phyloP scores from a whole-genome alignment of 2,797 vertebrate species.

The Sebastiscus albofasciatus region DNA sequence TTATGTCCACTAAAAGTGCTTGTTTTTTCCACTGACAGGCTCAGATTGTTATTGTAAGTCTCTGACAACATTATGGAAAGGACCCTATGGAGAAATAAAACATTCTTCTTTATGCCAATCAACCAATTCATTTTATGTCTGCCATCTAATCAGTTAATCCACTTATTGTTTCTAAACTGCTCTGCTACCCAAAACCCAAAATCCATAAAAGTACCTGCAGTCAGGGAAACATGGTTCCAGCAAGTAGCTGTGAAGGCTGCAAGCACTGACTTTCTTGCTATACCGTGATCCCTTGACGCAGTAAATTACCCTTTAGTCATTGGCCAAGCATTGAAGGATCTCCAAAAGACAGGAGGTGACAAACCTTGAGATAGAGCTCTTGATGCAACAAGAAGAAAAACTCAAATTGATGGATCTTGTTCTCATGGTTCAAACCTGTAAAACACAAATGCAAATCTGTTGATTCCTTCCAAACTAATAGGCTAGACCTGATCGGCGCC shows the following conservation, averaged over 20 bases:
- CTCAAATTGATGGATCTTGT: neutral
- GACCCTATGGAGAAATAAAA: too few species aligned
- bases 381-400: neutral
- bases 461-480: neutral
- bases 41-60: too few species aligned
- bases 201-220: neutral
- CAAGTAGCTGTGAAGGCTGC: neutral
- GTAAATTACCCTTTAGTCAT: neutral
- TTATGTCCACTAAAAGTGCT: too few species aligned
- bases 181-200: neutral
- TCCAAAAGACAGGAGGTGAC: neutral
- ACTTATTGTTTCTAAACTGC: neutral
- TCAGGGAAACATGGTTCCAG: neutral
- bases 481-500: neutral
- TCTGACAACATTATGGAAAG: too few species aligned
- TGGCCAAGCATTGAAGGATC: neutral
- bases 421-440: neutral
- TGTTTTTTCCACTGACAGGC: rapidly evolving
- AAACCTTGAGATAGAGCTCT: neutral
- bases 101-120: neutral
- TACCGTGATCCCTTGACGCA: neutral
- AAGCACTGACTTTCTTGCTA: neutral
- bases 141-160: neutral
- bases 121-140: neutral
- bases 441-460: neutral